Base-by-base conservation (phyloP, 2,888 invertebrate genomes). In the Cryptus viduatorius region DNA sequence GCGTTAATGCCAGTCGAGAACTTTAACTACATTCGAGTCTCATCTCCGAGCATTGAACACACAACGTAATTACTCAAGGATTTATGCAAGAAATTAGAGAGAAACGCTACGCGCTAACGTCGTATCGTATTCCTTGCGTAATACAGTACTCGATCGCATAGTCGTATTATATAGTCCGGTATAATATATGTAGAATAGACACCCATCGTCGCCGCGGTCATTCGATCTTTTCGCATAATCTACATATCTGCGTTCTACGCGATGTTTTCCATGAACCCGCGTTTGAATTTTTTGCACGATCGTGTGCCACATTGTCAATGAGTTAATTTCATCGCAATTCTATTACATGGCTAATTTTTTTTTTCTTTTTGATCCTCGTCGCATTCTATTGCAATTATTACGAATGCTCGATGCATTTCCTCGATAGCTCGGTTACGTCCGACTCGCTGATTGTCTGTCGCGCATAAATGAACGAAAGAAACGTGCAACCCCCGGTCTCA, bases 381-480 rank as follows among this genome's bases (percentile, higher is more conserved):
- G 46, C 31, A 48, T 37, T 12, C 59, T 12, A 53, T 79, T 68
- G 59, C 56, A 24, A 56, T 56, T 56, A 24, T 56, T 69, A 64
- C 64, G 44, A 37, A 48, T 46, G 61, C 53, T 37, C 56, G 37
- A 10, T 69, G 50, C 24, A 69, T 69, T 75, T 76, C 14, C 75
- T 76, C 67, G 78, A 16, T 14, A 12, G 42, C 64, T 61, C 50
- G 8, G 76, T 83, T 79, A 80, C 71, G 71, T 19, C 78, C 78
- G 72, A 53, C 19, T 67, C 69, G 53, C 48, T 65, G 71, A 82
- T 59, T 67, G 50, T 72, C 71, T n/a, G 76, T 77, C 79, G 76
- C 31, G 67, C 67, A 72, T 79, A 31, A 64, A 24, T 24, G 46
- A 59, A 77, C 44, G 64, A 67, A 83, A 50, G 48, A 81, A 81